A percentile compares a stretch with the other conserved stretches of the same genome.
Conservation (phyloP, 2,797 vertebrate genomes). For the Calcarius lapponicus region DNA sequence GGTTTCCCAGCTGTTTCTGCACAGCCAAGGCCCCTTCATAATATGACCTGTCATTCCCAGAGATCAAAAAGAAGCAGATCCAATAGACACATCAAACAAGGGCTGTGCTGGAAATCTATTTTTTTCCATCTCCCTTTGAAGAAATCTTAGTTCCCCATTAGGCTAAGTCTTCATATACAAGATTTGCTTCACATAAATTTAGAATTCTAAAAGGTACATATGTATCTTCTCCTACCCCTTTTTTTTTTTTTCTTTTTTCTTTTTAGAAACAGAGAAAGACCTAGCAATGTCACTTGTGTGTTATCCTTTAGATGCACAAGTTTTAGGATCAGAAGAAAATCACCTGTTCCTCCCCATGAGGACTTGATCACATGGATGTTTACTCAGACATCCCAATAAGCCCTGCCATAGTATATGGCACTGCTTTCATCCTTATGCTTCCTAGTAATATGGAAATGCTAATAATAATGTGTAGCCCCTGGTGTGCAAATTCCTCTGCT, state of each 20-base stretch:
- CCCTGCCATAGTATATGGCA: not conserved
- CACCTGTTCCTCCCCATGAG: rapidly evolving
- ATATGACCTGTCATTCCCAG: not conserved
- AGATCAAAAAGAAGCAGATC: not conserved
- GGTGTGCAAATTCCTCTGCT: constrained; percentile 31
- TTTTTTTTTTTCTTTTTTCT: not conserved
- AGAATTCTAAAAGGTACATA: not conserved
- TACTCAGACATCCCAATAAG: not conserved
- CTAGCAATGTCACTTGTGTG: not conserved
- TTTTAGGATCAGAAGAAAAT: not conserved
- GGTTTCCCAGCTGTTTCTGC: not conserved
- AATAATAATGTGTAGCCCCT: not conserved
- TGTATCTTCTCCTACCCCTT: rapidly evolving
- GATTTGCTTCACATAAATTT: not conserved
- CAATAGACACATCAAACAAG: not conserved
- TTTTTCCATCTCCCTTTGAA: not conserved
- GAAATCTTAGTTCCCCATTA: not conserved
- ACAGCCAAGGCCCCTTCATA: not conserved
- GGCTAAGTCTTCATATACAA: not conserved
- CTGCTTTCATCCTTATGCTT: not conserved
- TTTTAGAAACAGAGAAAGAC: not conserved
- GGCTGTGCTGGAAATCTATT: not conserved
- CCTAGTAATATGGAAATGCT: not conserved
- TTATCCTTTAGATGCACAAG: not conserved
- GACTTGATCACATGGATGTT: not conserved